A percentile compares a stretch with the other conserved stretches of the same genome.
Conservation (phyloP, 2,113 vertebrate genomes). For the Thamnophis sirtalis region DNA sequence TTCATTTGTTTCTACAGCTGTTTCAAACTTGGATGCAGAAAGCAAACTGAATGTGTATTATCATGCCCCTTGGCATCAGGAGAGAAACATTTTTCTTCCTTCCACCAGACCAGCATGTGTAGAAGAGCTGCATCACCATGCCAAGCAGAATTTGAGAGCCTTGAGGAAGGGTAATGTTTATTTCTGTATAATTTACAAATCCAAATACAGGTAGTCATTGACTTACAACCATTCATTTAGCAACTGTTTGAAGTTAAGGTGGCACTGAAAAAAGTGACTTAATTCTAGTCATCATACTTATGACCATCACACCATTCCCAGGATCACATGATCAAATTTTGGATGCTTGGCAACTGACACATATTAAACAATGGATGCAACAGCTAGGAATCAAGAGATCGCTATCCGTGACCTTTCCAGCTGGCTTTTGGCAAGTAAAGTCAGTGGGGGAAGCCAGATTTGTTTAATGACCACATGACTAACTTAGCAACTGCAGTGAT, state of each 20-base stretch:
- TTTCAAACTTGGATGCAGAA: slow-evolving; percentile 92
- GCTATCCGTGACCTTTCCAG: too few relatives aligned
- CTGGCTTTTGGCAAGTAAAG: too few relatives aligned
- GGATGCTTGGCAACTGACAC: background rate
- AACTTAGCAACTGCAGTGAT: too few relatives aligned
- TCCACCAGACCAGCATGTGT: slow-evolving; percentile 85
- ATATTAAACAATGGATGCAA: background rate
- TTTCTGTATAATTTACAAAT: rapidly evolving
- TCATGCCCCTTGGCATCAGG: slow-evolving; percentile 84
- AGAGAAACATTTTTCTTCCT: slow-evolving; percentile 86
- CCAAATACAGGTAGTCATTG: background rate
- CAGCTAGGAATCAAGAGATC: too few relatives aligned
- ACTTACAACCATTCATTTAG: background rate
- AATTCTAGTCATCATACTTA: background rate
- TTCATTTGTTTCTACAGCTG: slow-evolving; percentile 71
- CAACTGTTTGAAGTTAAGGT: background rate
- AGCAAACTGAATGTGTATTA: slow-evolving; percentile 89
- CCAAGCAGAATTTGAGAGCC: slow-evolving; percentile 81
- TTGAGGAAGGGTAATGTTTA: slow-evolving; percentile 77
- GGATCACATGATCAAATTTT: background rate
- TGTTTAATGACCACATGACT: too few relatives aligned
- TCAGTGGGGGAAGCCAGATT: too few relatives aligned
- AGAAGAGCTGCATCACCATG: slow-evolving; percentile 85
- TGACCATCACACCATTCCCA: background rate
- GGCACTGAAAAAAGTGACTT: background rate